A percentile compares a stretch with the other conserved stretches of the same genome.
phyloP scores from a whole-genome alignment of 2,113 vertebrate species.

The Thamnaconus septentrionalis region DNA sequence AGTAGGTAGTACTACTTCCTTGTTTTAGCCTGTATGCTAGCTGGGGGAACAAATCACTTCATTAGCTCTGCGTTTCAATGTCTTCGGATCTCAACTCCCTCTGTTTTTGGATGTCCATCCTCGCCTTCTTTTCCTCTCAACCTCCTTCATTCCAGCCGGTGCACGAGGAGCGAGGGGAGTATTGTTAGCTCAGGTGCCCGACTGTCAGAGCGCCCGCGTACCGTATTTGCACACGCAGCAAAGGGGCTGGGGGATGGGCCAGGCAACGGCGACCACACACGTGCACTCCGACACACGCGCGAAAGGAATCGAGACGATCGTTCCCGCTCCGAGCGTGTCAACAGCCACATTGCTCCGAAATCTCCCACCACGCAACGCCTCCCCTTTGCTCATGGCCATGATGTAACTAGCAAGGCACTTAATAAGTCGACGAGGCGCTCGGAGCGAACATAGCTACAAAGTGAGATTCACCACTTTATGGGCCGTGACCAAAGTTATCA shows the following conservation, averaged over 20 bases:
- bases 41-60: too few relatives aligned
- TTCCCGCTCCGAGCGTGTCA: constrained; percentile 55
- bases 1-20: too few relatives aligned
- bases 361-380: constrained; percentile 25
- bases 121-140: constrained; percentile 5
- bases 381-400: constrained; percentile 52
- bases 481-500: constrained; percentile 17
- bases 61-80: too few relatives aligned
- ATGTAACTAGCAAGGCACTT: constrained; percentile 76
- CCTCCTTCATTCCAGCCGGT: constrained; percentile 29
- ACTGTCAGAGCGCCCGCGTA: constrained; percentile 59
- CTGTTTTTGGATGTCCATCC: constrained; percentile 1
- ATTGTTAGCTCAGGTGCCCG: constrained; percentile 68
- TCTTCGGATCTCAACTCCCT: not conserved
- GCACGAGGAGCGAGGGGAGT: constrained; percentile 50
- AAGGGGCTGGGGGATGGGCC: constrained; percentile 56
- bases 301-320: constrained; percentile 53
- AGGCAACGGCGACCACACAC: constrained; percentile 53
- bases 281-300: constrained; percentile 32
- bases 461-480: constrained; percentile 36
- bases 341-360: constrained; percentile 51
- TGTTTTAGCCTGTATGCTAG: too few relatives aligned
- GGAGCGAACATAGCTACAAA: constrained; percentile 22
- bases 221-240: constrained; percentile 54
- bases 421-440: constrained; percentile 70